Conservation (phyloP, 2,797 vertebrate genomes). For the Argentina silus region DNA sequence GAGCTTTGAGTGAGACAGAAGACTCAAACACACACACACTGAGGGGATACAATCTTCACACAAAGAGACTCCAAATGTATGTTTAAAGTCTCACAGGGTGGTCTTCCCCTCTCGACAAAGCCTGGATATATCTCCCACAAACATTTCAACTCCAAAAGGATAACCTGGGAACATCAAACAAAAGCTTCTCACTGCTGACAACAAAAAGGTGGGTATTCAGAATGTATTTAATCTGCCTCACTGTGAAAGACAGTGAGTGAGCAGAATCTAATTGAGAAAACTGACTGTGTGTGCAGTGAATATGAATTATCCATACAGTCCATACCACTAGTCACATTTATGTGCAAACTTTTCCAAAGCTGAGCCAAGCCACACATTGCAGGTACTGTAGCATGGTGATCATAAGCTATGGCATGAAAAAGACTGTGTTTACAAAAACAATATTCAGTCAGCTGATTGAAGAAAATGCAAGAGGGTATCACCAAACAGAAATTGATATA, state of each 20-base stretch:
- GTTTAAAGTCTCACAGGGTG: not conserved
- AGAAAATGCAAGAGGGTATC: not conserved
- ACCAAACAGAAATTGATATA: not conserved
- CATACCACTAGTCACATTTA: not conserved
- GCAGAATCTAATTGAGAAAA: slow-evolving; percentile 1
- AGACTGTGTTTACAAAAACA: not conserved
- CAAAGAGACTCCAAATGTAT: not conserved
- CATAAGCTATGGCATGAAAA: not conserved
- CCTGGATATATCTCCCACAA: slow-evolving; percentile 11
- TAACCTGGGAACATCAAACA: slow-evolving; percentile 6
- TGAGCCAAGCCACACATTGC: slow-evolving; percentile 5
- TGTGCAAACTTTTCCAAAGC: not conserved
- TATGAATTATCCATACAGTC: not conserved
- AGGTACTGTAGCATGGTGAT: not conserved
- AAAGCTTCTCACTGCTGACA: not conserved
- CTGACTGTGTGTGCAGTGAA: not conserved
- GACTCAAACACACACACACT: not conserved
- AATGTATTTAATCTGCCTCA: not conserved
- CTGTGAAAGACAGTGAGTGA: not conserved
- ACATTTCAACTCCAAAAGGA: slow-evolving; percentile 3
- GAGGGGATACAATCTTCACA: too few species aligned
- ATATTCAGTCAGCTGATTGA: not conserved
- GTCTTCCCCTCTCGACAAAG: slow-evolving; percentile 11
- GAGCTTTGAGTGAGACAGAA: too few species aligned
- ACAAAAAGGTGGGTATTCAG: not conserved